Evolutionary conservation across 2,888 invertebrate species (phyloP).

Genomic region (Nomada hirtipes): DNA sequence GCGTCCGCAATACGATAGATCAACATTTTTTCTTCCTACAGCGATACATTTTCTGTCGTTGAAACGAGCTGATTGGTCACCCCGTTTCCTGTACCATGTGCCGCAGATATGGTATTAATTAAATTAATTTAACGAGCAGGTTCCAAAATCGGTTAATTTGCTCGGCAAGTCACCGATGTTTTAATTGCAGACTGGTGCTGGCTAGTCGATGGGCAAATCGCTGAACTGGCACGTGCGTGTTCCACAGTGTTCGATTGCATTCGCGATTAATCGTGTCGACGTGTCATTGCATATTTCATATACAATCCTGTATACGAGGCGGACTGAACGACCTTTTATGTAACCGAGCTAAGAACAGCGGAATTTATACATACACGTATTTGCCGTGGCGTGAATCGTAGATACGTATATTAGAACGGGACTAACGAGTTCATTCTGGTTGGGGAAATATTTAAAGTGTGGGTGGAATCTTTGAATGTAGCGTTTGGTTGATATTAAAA

Average conservation of each 20-base stretch:
- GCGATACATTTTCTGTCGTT: slow-evolving; percentile 36
- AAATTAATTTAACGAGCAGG: slow-evolving; percentile 32
- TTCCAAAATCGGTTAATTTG: slow-evolving; percentile 52
- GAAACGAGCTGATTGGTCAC: slow-evolving; percentile 6
- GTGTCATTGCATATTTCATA: slow-evolving; percentile 9
- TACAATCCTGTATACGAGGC: neutral
- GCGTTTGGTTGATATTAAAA: no score
- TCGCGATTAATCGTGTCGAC: slow-evolving; percentile 8
- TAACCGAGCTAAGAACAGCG: neutral
- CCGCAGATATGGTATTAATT: slow-evolving; percentile 8
- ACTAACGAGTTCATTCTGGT: neutral
- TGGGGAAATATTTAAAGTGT: neutral
- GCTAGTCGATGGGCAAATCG: slow-evolving; percentile 24
- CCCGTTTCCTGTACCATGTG: neutral
- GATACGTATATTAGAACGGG: neutral
- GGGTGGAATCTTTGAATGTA: no score
- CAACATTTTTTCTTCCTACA: slow-evolving; percentile 27
- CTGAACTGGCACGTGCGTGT: slow-evolving; percentile 23
- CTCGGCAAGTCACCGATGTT: slow-evolving; percentile 61
- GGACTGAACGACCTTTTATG: neutral
- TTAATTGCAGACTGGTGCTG: slow-evolving; percentile 61
- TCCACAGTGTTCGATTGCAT: neutral
- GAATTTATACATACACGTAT: neutral
- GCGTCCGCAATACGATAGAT: neutral
- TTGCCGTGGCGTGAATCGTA: no score